phyloP scores from a whole-genome alignment of 2,797 vertebrate species.

The Typhlichthys subterraneus region DNA sequence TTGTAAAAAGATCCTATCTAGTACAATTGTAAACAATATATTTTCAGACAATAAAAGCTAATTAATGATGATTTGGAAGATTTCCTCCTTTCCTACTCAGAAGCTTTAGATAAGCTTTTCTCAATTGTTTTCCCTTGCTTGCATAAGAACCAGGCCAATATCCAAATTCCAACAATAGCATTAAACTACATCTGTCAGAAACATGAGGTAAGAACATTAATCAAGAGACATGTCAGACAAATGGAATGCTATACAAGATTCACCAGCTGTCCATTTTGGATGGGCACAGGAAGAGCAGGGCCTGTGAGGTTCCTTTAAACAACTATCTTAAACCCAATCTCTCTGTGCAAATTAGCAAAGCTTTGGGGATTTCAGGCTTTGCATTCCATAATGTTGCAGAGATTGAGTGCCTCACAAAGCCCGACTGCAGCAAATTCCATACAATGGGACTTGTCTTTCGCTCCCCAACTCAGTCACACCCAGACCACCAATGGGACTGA shows the following conservation, averaged over 20 bases:
- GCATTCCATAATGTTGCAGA: constrained; percentile 79
- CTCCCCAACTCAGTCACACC: constrained; percentile 48
- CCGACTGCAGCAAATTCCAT: constrained; percentile 83
- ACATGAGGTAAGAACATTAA: neutral
- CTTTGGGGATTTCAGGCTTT: constrained; percentile 80
- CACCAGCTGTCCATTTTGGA: constrained; percentile 38
- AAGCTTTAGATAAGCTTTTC: neutral
- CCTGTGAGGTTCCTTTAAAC: constrained; percentile 53
- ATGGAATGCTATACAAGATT: constrained; percentile 19
- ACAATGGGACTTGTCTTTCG: constrained; percentile 65
- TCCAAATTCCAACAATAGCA: constrained; percentile 4
- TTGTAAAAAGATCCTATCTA: neutral
- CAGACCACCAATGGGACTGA: constrained; percentile 1
- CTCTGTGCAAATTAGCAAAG: constrained; percentile 74
- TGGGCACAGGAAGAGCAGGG: constrained; percentile 46
- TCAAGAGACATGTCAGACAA: neutral
- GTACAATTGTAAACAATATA: neutral
- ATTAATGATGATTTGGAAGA: constrained; percentile 1
- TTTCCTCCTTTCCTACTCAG: neutral
- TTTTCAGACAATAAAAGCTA: neutral
- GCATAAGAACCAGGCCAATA: neutral
- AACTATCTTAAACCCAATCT: constrained; percentile 67
- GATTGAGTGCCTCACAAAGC: constrained; percentile 73
- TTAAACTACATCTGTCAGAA: neutral
- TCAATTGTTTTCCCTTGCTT: neutral